Base-by-base conservation (phyloP, 2,888 invertebrate genomes). In the Ichneumoninae sp. region DNA sequence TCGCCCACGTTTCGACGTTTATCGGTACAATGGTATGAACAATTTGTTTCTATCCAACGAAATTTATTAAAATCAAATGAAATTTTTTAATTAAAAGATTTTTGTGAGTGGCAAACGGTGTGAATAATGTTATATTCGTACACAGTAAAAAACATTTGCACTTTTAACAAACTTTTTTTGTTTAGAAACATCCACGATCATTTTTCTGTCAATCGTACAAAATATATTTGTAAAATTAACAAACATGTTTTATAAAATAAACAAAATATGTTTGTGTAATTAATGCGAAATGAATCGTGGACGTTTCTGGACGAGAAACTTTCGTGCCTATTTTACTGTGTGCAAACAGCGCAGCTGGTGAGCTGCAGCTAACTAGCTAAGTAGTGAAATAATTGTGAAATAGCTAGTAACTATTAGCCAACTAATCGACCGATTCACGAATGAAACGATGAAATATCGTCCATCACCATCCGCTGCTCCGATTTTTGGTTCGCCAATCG, bases 1-100 rank as follows among this genome's bases (percentile, higher is more conserved):
- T 87, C 87, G 85, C 83, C 87, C 86, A 84, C 88, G 86, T 71
- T 72, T 81, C 86, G 88, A 89, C 90, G 87, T 91, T 91, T 91
- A 91, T 90, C 88, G 87, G 90, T 88, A 88, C 86, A 85, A 86
- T 87, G 88, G 87, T 89, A 57, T 22, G 13, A 26, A 57, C 57
- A 57, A 57, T 57, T 57, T 57, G 90, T 57, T 70, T 78, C 60
- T 65, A 75, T 68, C 74, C 65, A 72, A 66, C 66, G 30, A 54
- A 80, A 80, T 72, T 72, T 50, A 77, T 50, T 66, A 36, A 44
- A 68, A 26, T 81, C 47, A 65, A 69, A 60, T 52, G 30, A 22
- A 13, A 13, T 54, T 57, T 57, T 57, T 13, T 10, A 26, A 26
- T 7, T 1, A 26, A 26, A 57, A 57, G 5, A 26, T 0, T 26